Evolutionary conservation across 2,797 vertebrate species (phyloP).

Genomic region (Leuciscus waleckii): DNA sequence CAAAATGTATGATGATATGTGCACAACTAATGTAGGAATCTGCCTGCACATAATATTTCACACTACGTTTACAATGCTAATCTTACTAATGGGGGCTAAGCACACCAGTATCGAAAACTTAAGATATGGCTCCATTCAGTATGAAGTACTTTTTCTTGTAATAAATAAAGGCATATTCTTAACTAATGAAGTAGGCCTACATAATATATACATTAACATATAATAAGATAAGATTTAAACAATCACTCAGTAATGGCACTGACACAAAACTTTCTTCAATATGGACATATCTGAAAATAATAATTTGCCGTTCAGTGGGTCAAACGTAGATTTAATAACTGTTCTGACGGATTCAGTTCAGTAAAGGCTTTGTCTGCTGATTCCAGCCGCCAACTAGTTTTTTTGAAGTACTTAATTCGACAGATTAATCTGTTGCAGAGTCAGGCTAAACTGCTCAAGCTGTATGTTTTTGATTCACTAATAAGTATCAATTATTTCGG

Average conservation of each 20-base stretch:
- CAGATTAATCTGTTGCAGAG: not conserved
- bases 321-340: not conserved
- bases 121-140: not conserved
- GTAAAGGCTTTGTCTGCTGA: not conserved
- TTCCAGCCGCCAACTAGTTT: not conserved
- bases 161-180: not conserved
- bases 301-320: not conserved
- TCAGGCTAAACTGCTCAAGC: not conserved
- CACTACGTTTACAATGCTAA: not conserved
- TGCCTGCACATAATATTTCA: not conserved
- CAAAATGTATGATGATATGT: conserved; percentile 17
- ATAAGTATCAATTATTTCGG: not conserved
- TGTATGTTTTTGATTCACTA: not conserved
- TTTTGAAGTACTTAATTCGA: not conserved
- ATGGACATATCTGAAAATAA: not conserved
- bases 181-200: not conserved
- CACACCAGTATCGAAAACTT: not conserved
- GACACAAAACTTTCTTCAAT: not conserved
- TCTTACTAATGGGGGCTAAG: not conserved
- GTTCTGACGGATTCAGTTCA: not conserved
- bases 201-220: not conserved
- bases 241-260: not conserved
- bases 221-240: not conserved
- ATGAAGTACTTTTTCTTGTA: not conserved
- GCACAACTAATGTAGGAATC: conserved; percentile 22